Evolutionary conservation across 2,888 invertebrate genomes (phyloP).

Genomic region (Drosophila meridiana): DNA sequence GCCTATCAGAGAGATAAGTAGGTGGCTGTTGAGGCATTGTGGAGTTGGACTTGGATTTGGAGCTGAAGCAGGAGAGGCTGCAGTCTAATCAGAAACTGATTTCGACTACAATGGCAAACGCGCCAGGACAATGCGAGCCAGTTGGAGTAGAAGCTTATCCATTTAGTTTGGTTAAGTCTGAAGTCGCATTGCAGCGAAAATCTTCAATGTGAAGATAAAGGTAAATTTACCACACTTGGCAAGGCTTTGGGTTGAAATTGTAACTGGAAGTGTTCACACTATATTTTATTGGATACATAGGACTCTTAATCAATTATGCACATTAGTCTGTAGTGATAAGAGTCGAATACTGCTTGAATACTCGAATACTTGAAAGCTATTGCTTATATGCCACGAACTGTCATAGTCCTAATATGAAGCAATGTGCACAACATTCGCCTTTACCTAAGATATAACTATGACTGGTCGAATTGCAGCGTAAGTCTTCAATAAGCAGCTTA

Average conservation of each 20-base stretch:
- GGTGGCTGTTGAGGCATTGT: not conserved
- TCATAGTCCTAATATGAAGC: too few species aligned
- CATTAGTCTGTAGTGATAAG: too few species aligned
- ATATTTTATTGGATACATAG: too few species aligned
- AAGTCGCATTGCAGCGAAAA: not conserved
- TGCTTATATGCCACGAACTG: too few species aligned
- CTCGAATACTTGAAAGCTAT: too few species aligned
- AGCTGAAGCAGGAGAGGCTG: slow-evolving; percentile 34
- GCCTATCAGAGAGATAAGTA: not conserved
- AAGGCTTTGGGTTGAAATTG: not conserved
- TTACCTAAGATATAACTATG: too few species aligned
- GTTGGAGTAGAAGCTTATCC: too few species aligned
- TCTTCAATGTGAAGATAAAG: not conserved
- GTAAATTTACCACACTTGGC: not conserved
- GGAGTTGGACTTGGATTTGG: slow-evolving; percentile 3
- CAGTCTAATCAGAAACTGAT: slow-evolving; percentile 55
- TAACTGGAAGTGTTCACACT: not conserved
- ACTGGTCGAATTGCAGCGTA: not conserved
- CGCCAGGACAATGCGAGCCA: not conserved
- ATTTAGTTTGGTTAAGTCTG: slow-evolving; percentile 1
- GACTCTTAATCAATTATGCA: too few species aligned
- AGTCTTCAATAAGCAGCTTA: not conserved
- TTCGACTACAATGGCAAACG: slow-evolving; percentile 45
- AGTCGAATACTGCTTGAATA: too few species aligned
- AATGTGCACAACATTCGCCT: not conserved